Evolutionary conservation across 2,113 vertebrate genomes (phyloP).

Genomic region (Gasterosteus nipponicus): DNA sequence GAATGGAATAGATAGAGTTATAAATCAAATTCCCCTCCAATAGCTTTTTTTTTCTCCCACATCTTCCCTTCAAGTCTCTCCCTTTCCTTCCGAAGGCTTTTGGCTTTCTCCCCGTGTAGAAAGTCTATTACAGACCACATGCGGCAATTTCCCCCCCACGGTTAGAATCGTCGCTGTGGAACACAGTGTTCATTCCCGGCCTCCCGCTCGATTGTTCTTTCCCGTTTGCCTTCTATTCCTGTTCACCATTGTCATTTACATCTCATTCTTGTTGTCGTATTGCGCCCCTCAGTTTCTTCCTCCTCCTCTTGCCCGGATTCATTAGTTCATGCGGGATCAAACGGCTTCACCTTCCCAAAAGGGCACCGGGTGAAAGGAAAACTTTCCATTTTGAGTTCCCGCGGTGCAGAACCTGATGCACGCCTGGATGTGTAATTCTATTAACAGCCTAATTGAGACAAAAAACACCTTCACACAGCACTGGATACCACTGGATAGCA

Average conservation of each 20-base stretch:
- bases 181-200: neutral
- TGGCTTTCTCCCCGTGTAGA: neutral
- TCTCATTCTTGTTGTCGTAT: slow-evolving; percentile 3
- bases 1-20: neutral
- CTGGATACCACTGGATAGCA: neutral
- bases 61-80: neutral
- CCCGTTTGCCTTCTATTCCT: slow-evolving; percentile 1
- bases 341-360: slow-evolving; percentile 13
- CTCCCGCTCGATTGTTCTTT: neutral
- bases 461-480: slow-evolving; percentile 23
- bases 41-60: neutral
- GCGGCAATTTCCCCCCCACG: neutral
- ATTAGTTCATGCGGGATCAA: slow-evolving; percentile 16
- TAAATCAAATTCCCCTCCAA: neutral
- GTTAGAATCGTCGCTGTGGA: neutral
- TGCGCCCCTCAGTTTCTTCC: neutral
- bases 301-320: neutral
- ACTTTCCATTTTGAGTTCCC: neutral
- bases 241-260: neutral
- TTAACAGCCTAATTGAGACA: slow-evolving; percentile 39
- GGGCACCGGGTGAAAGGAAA: neutral
- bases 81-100: neutral
- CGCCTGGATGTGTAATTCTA: slow-evolving; percentile 20
- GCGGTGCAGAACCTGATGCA: slow-evolving; percentile 23
- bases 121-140: neutral